Percentiles rank a stretch among this genome's conserved stretches.
phyloP scores from a whole-genome alignment of 2,113 vertebrate genomes.

The Marcusenius ussheri region DNA sequence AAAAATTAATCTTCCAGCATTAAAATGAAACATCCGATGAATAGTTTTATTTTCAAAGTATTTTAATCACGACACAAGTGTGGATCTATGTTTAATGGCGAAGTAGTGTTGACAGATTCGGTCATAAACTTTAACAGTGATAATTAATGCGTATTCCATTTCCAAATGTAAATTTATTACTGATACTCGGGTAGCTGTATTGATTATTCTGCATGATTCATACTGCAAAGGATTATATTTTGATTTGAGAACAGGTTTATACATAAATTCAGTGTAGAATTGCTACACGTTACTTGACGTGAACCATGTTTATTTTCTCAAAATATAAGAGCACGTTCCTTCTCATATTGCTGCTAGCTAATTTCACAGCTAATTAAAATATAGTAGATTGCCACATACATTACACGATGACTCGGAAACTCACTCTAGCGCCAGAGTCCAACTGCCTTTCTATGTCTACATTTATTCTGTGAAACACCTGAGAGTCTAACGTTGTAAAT shows the following conservation, averaged over 20 bases:
- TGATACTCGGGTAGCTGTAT: not conserved
- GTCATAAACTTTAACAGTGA: not conserved
- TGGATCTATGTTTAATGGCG: not conserved
- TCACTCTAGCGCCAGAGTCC: not conserved
- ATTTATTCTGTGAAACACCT: not conserved
- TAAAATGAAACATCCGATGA: not conserved
- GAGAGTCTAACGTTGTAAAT: not conserved
- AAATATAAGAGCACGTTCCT: not conserved
- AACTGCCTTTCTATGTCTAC: not conserved
- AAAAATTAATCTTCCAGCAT: not conserved
- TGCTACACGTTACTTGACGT: not conserved
- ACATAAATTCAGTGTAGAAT: not conserved
- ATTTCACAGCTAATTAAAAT: not conserved
- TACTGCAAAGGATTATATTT: not conserved
- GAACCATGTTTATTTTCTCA: not conserved
- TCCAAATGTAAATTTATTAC: not conserved
- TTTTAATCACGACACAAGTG: not conserved
- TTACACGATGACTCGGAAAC: not conserved
- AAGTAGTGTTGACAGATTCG: not conserved
- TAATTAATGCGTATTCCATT: not conserved
- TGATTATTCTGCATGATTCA: not conserved
- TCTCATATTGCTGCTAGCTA: not conserved
- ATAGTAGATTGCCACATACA: not conserved
- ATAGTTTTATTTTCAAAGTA: not conserved
- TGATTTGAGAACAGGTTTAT: not conserved